phyloP scores from a whole-genome alignment of 2,113 vertebrate genomes.

The Trematomus loennbergii region DNA sequence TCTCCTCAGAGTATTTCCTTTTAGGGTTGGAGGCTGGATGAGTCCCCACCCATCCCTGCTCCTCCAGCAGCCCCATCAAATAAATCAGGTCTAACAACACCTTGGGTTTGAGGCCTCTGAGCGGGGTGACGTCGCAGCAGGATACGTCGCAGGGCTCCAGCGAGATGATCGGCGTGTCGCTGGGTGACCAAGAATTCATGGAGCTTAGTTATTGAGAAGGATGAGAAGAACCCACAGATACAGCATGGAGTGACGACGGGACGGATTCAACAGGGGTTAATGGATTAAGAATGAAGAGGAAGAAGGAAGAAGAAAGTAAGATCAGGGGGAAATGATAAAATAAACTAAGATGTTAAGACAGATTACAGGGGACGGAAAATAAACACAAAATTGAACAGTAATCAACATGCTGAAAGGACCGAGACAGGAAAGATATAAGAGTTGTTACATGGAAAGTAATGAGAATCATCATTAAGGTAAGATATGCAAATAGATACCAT shows the following conservation, averaged over 20 bases:
- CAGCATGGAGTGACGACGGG: constrained; percentile 76
- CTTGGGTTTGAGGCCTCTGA: constrained; percentile 80
- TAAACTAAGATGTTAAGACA: constrained; percentile 70
- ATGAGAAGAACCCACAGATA: constrained; percentile 77
- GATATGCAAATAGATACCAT: constrained; percentile 4
- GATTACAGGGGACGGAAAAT: constrained; percentile 53
- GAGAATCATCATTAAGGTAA: constrained; percentile 27
- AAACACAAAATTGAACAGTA: constrained; percentile 51
- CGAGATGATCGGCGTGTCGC: constrained; percentile 83
- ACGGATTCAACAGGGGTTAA: constrained; percentile 71
- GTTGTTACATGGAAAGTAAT: constrained; percentile 54
- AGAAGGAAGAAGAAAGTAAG: constrained; percentile 71
- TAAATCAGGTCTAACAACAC: constrained; percentile 85
- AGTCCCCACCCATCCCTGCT: constrained; percentile 72
- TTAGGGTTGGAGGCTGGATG: constrained; percentile 17
- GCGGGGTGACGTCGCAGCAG: constrained; percentile 77
- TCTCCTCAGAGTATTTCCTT: constrained; percentile 58
- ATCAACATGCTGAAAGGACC: constrained; percentile 57
- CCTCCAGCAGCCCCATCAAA: constrained; percentile 84
- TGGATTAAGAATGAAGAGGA: constrained; percentile 68
- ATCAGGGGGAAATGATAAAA: constrained; percentile 69
- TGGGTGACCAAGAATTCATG: constrained; percentile 90
- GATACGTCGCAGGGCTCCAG: constrained; percentile 83
- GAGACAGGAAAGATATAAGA: constrained; percentile 64
- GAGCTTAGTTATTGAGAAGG: constrained; percentile 86